phyloP scores from a whole-genome alignment of 2,888 invertebrate species.

The Thecophora atra region DNA sequence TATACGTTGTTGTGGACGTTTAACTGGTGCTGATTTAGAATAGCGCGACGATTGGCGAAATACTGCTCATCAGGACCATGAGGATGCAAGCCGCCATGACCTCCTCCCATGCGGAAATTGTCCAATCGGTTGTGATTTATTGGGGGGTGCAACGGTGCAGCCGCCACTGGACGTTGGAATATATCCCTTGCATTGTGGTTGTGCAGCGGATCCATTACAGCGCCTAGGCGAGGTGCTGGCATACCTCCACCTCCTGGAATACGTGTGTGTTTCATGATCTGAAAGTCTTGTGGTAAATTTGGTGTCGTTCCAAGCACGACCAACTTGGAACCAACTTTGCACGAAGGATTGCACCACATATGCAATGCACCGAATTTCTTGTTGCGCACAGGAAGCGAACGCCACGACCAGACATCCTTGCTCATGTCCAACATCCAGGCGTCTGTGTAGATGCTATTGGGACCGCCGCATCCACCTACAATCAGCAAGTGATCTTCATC shows the following conservation, averaged over 20 bases:
- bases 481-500: constrained; percentile 82
- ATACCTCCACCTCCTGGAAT: constrained; percentile 55
- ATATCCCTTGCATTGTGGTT: constrained; percentile 44
- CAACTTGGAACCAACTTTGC: constrained; percentile 78
- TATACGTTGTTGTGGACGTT: constrained; percentile 56
- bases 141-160: constrained; percentile 48
- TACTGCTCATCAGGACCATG: constrained; percentile 58
- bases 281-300: constrained; percentile 64
- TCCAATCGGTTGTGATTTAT: constrained; percentile 46
- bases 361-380: constrained; percentile 84
- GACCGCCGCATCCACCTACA: constrained; percentile 88
- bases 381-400: constrained; percentile 78
- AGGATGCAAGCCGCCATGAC: constrained; percentile 46
- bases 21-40: constrained; percentile 58
- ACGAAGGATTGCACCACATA: constrained; percentile 94
- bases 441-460: constrained; percentile 86
- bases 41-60: constrained; percentile 59
- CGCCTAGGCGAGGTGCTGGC: constrained; percentile 44
- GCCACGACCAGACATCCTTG: constrained; percentile 76
- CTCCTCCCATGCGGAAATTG: constrained; percentile 52
- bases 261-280: constrained; percentile 63
- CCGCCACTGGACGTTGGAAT: constrained; percentile 35
- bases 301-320: constrained; percentile 72
- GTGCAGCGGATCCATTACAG: constrained; percentile 41
- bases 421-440: constrained; percentile 89